phyloP scores from a whole-genome alignment of 2,797 vertebrate genomes.

The Triplophysa yarkandensis region DNA sequence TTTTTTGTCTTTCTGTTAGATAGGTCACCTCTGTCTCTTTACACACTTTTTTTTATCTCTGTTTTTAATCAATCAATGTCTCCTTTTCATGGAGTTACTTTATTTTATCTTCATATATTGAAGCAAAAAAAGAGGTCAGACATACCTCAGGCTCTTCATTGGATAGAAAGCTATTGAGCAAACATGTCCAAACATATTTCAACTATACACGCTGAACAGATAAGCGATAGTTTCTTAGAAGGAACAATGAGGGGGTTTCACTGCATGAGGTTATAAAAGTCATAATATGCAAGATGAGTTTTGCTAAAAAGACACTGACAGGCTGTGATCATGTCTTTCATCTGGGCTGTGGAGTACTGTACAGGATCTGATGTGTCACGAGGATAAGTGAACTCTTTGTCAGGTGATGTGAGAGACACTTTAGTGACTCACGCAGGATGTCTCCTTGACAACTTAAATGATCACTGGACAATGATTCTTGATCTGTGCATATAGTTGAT shows the following conservation, averaged over 20 bases:
- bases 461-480: not conserved
- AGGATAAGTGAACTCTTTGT: conserved; percentile 47
- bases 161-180: conserved; percentile 38
- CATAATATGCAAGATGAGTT: conserved; percentile 25
- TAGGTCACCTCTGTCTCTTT: not conserved
- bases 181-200: conserved; percentile 45
- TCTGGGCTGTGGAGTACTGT: conserved; percentile 10
- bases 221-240: conserved; percentile 44
- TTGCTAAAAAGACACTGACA: conserved; percentile 17
- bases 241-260: conserved; percentile 43
- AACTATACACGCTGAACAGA: conserved; percentile 28
- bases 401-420: conserved; percentile 26
- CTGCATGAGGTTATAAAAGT: conserved; percentile 26
- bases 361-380: conserved; percentile 31
- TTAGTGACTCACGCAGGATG: conserved; percentile 49
- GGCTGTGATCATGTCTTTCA: conserved; percentile 41
- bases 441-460: conserved; percentile 10
- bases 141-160: conserved; percentile 28
- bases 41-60: conserved; percentile 9
- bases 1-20: not conserved
- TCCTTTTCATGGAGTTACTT: not conserved
- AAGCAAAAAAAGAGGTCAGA: conserved; percentile 27
- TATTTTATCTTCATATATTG: conserved; percentile 41
- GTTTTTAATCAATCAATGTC: conserved; percentile 14
- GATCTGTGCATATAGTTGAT: not conserved